A percentile compares a stretch with the other conserved stretches of the same genome.
phyloP scores from a whole-genome alignment of 2,113 vertebrate genomes.

The Fregata magnificens region DNA sequence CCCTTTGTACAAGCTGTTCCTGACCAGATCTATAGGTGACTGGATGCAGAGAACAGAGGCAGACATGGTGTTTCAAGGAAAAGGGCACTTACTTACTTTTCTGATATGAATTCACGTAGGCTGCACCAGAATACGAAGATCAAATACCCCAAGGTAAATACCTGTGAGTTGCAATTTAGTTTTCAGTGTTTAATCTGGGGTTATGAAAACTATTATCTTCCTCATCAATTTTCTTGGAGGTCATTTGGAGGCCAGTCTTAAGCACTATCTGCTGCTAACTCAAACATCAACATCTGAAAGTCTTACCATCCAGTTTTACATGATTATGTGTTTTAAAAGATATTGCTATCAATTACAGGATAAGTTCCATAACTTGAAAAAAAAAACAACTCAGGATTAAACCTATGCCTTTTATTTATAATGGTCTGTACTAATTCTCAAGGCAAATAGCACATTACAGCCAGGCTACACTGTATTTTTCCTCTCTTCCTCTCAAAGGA shows the following conservation, averaged over 20 bases:
- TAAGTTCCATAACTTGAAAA: not conserved
- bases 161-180: not conserved
- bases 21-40: not conserved
- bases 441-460: not conserved
- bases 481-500: not conserved
- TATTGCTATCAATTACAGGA: not conserved
- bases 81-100: not conserved
- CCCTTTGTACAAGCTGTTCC: not conserved
- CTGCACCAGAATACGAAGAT: not conserved
- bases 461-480: not conserved
- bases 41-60: not conserved
- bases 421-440: not conserved
- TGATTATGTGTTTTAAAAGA: not conserved
- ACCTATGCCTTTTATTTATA: not conserved
- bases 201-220: not conserved
- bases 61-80: not conserved
- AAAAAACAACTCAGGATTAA: not conserved
- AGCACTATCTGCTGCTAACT: not conserved
- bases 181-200: not conserved
- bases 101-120: rapidly evolving
- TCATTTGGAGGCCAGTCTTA: not conserved
- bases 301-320: not conserved
- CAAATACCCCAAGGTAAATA: not conserved
- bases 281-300: not conserved
- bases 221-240: not conserved